Evolutionary conservation across 1,140 invertebrate genomes (phyloP).

Genomic region (Acromyrmex heyeri): DNA sequence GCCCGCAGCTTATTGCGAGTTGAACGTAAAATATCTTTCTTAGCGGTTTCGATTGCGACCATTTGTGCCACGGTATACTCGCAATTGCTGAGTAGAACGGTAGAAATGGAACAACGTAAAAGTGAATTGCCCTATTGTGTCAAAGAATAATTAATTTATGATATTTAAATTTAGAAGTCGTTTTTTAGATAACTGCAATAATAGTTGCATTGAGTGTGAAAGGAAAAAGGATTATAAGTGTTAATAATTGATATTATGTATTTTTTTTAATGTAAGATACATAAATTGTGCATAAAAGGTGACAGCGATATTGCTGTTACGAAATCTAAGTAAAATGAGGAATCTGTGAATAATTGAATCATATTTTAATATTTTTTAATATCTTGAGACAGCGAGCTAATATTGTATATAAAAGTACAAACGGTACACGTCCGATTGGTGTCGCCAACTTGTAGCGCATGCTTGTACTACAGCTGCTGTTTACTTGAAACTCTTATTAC

Average conservation of each 20-base stretch:
- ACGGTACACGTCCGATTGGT: background rate
- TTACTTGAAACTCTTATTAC: background rate
- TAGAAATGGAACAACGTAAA: slow-evolving; percentile 19
- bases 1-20: slow-evolving; percentile 55
- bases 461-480: slow-evolving; percentile 26
- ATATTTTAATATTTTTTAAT: background rate
- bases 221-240: background rate
- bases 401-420: background rate
- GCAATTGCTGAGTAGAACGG: background rate
- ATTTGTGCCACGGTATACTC: slow-evolving; percentile 11
- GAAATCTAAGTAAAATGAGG: background rate
- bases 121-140: background rate
- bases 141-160: background rate
- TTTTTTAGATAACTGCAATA: background rate
- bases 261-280: background rate
- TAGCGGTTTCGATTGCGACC: slow-evolving; percentile 43
- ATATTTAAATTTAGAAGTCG: background rate
- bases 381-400: background rate
- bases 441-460: slow-evolving; percentile 37
- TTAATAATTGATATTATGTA: background rate
- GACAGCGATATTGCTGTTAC: background rate
- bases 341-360: background rate
- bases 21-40: slow-evolving; percentile 55
- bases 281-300: background rate
- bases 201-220: background rate